Conservation (phyloP, 1,140 invertebrate genomes). For the Drosophila truncata region DNA sequence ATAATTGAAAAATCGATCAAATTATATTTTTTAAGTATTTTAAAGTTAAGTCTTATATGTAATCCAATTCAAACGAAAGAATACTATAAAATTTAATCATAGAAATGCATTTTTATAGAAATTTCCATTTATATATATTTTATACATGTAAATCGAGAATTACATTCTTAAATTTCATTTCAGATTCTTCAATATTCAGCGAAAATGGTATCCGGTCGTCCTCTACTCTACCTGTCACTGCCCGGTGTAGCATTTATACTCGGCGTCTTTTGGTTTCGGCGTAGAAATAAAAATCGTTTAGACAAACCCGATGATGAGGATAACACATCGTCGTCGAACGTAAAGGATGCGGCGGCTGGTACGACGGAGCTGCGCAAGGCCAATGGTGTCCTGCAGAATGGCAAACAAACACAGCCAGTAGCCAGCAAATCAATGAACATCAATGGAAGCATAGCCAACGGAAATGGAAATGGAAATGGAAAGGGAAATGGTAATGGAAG, state of each 20-base stretch:
- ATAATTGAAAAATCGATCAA: no score
- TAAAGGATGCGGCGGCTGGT: slow-evolving; percentile 28
- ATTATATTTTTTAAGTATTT: no score
- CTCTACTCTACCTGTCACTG: slow-evolving; percentile 84
- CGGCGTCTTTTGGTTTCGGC: slow-evolving; percentile 84
- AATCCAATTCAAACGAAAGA: no score
- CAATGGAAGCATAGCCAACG: slow-evolving; percentile 42
- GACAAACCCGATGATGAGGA: slow-evolving; percentile 73
- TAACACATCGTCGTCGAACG: slow-evolving; percentile 20
- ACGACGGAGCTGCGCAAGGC: slow-evolving; percentile 42
- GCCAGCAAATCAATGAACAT: slow-evolving; percentile 72
- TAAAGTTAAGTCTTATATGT: no score
- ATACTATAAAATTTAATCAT: no score
- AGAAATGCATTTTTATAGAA: no score
- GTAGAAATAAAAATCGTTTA: slow-evolving; percentile 84
- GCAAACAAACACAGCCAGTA: slow-evolving; percentile 44
- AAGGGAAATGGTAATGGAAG: slow-evolving; percentile 8
- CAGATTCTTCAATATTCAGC: slow-evolving; percentile 83
- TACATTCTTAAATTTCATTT: background rate
- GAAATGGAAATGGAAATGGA: slow-evolving; percentile 25
- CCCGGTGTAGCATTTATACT: slow-evolving; percentile 85
- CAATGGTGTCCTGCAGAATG: slow-evolving; percentile 58
- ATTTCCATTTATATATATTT: no score
- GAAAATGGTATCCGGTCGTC: slow-evolving; percentile 85
- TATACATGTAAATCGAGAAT: no score